A percentile compares a stretch with the other conserved stretches of the same genome.
phyloP scores from a whole-genome alignment of 1,140 invertebrate genomes.

The Gonioctena quinquepunctata region DNA sequence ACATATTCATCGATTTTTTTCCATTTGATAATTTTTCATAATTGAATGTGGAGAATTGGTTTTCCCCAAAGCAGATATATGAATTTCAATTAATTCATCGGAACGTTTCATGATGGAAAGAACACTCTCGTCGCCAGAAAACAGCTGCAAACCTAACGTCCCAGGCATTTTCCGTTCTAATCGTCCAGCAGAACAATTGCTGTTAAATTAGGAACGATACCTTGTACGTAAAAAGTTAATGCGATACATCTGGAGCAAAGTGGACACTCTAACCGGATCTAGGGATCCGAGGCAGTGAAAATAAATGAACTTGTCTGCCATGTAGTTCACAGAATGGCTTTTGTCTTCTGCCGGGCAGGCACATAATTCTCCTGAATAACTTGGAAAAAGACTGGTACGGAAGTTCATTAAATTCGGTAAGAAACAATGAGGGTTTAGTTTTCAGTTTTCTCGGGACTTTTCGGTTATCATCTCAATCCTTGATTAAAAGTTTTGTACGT shows the following conservation, averaged over 20 bases:
- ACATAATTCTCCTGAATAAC: slow-evolving; percentile 8
- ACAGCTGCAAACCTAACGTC: not conserved
- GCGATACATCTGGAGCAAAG: slow-evolving; percentile 15
- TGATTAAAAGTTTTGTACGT: not conserved
- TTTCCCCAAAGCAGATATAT: too few species aligned
- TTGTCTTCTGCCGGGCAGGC: not conserved
- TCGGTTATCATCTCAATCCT: not conserved
- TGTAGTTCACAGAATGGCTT: slow-evolving; percentile 1
- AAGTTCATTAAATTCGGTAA: not conserved
- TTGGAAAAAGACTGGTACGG: not conserved
- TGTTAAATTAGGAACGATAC: not conserved
- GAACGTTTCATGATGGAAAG: too few species aligned
- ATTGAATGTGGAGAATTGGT: too few species aligned
- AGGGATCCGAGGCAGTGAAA: slow-evolving; percentile 3
- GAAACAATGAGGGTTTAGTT: not conserved
- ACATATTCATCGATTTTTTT: too few species aligned
- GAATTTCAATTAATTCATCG: too few species aligned
- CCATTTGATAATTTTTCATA: too few species aligned
- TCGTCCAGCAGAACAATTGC: not conserved
- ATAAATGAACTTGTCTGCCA: slow-evolving; percentile 7
- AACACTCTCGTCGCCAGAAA: not conserved
- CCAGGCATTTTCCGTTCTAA: not conserved
- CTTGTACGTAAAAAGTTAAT: slow-evolving; percentile 11
- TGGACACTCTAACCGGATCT: slow-evolving; percentile 16
- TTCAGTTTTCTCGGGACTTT: not conserved